Percentiles rank a stretch among this genome's conserved stretches.
phyloP scores from a whole-genome alignment of 2,797 vertebrate species.

The Ataeniobius toweri region DNA sequence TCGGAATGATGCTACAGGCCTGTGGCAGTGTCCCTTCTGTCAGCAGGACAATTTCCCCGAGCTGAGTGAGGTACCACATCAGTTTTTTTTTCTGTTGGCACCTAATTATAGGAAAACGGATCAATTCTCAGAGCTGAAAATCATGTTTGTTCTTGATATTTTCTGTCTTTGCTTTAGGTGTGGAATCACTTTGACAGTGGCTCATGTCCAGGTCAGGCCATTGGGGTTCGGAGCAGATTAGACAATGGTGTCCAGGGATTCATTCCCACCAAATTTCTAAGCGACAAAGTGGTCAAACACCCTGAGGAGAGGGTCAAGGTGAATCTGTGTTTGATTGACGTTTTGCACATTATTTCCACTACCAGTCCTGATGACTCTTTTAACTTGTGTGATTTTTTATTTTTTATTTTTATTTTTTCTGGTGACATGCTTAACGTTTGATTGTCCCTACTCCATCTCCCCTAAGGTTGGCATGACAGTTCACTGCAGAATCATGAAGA shows the following conservation, averaged over 20 bases:
- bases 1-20: slow-evolving; percentile 91
- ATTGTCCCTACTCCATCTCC: neutral
- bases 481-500: slow-evolving; percentile 99
- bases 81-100: neutral
- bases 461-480: slow-evolving; percentile 97
- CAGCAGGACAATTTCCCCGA: slow-evolving; percentile 99
- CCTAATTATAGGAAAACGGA: neutral
- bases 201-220: slow-evolving; percentile 97
- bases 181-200: slow-evolving; percentile 99
- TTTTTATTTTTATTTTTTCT: neutral
- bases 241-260: slow-evolving; percentile 98
- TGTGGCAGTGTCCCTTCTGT: slow-evolving; percentile 99
- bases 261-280: slow-evolving; percentile 98
- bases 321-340: slow-evolving; percentile 26
- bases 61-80: slow-evolving; percentile 89
- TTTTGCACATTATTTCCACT: neutral
- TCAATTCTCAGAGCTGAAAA: neutral
- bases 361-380: neutral
- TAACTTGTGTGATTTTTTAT: neutral
- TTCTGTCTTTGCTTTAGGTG: slow-evolving; percentile 80
- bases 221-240: slow-evolving; percentile 93
- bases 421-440: neutral
- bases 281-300: slow-evolving; percentile 97
- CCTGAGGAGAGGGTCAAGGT: slow-evolving; percentile 99
- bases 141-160: neutral